These are phyloP conservation scores for Hippocampus comes DNA, from an alignment of 2,113 vertebrate genomes.

Conservation along the genomic window DNA sequence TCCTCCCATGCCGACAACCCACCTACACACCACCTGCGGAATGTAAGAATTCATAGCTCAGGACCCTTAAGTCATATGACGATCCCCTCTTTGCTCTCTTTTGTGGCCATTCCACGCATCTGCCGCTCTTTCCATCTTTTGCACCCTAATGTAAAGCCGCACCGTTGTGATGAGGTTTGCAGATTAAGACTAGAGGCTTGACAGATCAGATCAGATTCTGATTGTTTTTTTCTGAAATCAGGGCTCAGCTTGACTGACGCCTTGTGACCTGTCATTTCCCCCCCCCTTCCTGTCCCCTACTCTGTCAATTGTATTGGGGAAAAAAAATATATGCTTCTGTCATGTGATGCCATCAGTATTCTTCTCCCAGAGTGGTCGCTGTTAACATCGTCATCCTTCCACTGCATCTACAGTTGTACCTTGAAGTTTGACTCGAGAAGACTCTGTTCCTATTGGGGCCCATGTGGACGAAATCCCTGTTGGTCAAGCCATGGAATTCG, in stretches of 20 bases:
- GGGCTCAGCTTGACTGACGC: conserved; percentile 39
- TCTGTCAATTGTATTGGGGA: conserved; percentile 23
- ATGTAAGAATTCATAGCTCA: conserved; percentile 63
- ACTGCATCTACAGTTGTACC: not conserved
- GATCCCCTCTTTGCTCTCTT: conserved; percentile 11
- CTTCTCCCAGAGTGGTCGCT: conserved; percentile 39
- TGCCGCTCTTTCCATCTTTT: conserved; percentile 23
- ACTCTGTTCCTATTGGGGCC: not conserved
- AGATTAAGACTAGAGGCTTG: conserved; percentile 59
- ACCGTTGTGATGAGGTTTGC: conserved; percentile 49
- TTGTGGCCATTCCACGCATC: conserved; percentile 38
- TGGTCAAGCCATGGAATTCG: not conserved
- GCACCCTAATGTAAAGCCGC: conserved; percentile 29
- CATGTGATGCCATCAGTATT: conserved; percentile 32
- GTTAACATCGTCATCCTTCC: conserved; percentile 20
- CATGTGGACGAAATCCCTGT: not conserved
- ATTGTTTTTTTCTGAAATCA: conserved; percentile 39
- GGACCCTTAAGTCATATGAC: conserved; percentile 8
- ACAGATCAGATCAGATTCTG: conserved; percentile 50
- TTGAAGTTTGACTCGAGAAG: not conserved
- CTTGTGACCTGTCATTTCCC: conserved; percentile 21
- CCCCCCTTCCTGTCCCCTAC: conserved; percentile 26
- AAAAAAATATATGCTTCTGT: not conserved
- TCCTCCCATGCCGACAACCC: conserved; percentile 54
- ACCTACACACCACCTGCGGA: conserved; percentile 51